These are phyloP conservation scores for Oreamnos americanus DNA, from an alignment of 2,113 vertebrate genomes.

Conservation along the genomic window DNA sequence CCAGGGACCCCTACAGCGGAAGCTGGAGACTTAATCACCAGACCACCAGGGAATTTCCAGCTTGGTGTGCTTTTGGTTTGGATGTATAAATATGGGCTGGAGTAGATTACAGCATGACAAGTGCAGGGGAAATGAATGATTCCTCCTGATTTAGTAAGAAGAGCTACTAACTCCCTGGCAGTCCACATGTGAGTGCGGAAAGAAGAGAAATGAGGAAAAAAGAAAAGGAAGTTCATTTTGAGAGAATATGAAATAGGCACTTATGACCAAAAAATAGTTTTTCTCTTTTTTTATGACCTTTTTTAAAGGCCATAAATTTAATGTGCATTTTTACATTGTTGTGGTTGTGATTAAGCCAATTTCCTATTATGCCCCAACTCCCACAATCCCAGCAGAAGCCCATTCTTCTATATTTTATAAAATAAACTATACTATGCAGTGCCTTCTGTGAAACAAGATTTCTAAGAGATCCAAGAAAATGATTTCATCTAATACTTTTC, in stretches of 20 bases:
- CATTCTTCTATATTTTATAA: neutral
- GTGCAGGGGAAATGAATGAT: neutral
- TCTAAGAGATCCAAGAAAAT: neutral
- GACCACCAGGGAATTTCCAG: neutral
- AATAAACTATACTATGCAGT: neutral
- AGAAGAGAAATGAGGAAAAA: neutral
- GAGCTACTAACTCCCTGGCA: neutral
- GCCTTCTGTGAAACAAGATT: neutral
- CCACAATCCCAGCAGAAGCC: neutral
- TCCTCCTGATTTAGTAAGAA: neutral
- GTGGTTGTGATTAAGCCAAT: neutral
- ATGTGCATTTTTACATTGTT: neutral
- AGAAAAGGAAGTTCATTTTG: neutral
- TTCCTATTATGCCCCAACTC: neutral
- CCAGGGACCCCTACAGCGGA: neutral
- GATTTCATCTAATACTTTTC: neutral
- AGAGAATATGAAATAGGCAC: neutral
- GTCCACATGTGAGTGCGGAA: neutral
- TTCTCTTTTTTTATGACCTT: neutral
- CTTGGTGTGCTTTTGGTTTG: neutral
- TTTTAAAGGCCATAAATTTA: neutral
- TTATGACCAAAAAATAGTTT: neutral
- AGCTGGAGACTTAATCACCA: neutral
- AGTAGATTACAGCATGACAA: neutral
- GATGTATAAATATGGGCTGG: neutral